phyloP scores from a whole-genome alignment of 2,888 invertebrate genomes.

The Homarus gammarus region DNA sequence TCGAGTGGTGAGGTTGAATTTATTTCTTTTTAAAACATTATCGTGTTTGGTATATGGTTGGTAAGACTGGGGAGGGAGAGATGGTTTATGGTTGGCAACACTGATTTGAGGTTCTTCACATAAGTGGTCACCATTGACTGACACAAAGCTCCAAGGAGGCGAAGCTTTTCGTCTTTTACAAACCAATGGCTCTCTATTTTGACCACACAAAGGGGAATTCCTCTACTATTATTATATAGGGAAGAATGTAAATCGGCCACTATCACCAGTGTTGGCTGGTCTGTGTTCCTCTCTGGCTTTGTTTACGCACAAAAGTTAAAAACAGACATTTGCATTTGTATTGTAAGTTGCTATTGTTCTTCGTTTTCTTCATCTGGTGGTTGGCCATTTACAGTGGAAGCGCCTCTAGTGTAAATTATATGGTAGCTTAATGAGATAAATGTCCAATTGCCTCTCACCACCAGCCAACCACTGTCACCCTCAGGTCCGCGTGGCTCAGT shows the following conservation, averaged over 20 bases:
- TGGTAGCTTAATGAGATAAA: constrained; percentile 60
- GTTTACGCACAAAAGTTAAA: constrained; percentile 56
- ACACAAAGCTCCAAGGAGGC: constrained; percentile 46
- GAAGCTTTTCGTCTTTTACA: constrained; percentile 37
- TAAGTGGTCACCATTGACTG: constrained; percentile 53
- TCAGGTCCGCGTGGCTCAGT: too few species aligned
- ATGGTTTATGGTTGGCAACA: neutral
- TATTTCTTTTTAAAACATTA: too few species aligned
- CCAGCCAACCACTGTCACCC: too few species aligned
- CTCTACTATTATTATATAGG: constrained; percentile 43
- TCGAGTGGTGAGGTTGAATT: too few species aligned
- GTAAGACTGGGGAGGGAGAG: neutral
- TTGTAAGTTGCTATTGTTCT: constrained; percentile 34
- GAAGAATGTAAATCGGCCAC: constrained; percentile 50
- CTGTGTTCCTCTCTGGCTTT: constrained; percentile 12
- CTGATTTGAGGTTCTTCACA: constrained; percentile 12
- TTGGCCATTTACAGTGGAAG: constrained; percentile 33
- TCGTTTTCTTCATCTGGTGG: constrained; percentile 49
- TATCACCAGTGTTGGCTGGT: constrained; percentile 7
- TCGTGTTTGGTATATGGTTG: too few species aligned
- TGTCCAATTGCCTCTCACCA: constrained; percentile 17
- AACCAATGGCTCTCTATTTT: constrained; percentile 40
- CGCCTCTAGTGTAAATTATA: constrained; percentile 45
- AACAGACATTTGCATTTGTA: constrained; percentile 65
- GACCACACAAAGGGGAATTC: constrained; percentile 59